Conservation (phyloP, 2,797 vertebrate species). For the Eupleurogrammus muticus region DNA sequence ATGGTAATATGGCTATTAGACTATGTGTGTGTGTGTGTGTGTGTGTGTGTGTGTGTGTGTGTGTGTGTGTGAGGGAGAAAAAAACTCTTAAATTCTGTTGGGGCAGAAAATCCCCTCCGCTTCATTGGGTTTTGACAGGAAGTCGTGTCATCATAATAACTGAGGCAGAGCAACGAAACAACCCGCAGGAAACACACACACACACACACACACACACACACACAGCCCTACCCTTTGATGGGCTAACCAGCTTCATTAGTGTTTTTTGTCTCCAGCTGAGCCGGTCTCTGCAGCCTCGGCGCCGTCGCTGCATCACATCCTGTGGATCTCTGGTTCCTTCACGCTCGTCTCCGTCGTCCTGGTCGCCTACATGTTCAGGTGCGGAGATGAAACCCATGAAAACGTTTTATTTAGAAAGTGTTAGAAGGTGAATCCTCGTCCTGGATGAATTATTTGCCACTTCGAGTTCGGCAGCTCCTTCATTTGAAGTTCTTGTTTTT, state of each 20-base stretch:
- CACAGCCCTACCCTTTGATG: slow-evolving; percentile 21
- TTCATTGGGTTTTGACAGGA: slow-evolving; percentile 69
- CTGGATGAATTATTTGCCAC: background rate
- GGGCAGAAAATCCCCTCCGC: slow-evolving; percentile 44
- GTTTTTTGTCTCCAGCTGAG: slow-evolving; percentile 13
- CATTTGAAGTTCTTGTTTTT: background rate
- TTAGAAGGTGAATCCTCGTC: fast-evolving
- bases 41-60: slow-evolving; percentile 6
- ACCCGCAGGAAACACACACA: slow-evolving; percentile 54
- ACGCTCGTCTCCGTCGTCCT: slow-evolving; percentile 48
- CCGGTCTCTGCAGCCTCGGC: background rate
- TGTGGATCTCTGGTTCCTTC: slow-evolving; percentile 62
- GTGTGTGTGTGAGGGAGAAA: too few relatives aligned
- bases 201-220: slow-evolving; percentile 12
- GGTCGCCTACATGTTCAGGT: slow-evolving; percentile 68
- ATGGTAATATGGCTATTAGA: slow-evolving; percentile 39
- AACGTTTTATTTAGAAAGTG: too few relatives aligned
- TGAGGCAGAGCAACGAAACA: slow-evolving; percentile 57
- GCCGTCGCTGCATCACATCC: background rate
- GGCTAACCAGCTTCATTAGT: background rate
- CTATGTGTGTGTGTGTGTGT: slow-evolving; percentile 4
- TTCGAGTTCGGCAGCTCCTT: background rate
- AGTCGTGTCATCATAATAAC: slow-evolving; percentile 61
- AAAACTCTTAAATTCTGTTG: slow-evolving; percentile 32
- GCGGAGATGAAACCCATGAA: too few relatives aligned